Evolutionary conservation across 2,888 invertebrate genomes (phyloP).

Genomic region (Notodonta dromedarius): DNA sequence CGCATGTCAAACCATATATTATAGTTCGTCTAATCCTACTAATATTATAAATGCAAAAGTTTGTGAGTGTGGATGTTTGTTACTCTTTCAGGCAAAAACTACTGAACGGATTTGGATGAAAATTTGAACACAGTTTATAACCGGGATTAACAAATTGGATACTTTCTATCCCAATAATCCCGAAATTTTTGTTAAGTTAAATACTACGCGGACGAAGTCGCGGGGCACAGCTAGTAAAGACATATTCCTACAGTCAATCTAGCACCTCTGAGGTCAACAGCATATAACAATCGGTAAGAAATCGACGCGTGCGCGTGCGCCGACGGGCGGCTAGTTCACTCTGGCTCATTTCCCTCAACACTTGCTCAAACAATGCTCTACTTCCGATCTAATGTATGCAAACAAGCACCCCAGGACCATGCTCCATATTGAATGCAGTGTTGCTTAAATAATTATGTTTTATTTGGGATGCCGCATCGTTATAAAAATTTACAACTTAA

Average conservation of each 20-base stretch:
- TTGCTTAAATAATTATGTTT: slow-evolving; percentile 28
- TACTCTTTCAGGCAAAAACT: no score
- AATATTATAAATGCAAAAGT: no score
- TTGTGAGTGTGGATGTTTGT: no score
- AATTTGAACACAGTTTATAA: no score
- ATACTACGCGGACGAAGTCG: no score
- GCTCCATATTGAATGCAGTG: slow-evolving; percentile 33
- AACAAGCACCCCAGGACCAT: slow-evolving; percentile 42
- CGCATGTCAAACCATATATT: slow-evolving; percentile 7
- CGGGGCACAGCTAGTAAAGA: no score
- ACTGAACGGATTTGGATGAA: no score
- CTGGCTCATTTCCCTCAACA: slow-evolving; percentile 68
- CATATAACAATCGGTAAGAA: slow-evolving; percentile 50
- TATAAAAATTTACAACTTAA: neutral
- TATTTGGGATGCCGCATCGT: slow-evolving; percentile 5
- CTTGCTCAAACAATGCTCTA: slow-evolving; percentile 71
- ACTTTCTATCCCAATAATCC: no score
- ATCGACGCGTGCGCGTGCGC: slow-evolving; percentile 26
- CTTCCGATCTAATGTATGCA: slow-evolving; percentile 59
- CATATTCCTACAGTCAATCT: slow-evolving; percentile 27
- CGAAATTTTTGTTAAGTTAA: no score
- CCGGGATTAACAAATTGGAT: no score
- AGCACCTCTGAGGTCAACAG: slow-evolving; percentile 47
- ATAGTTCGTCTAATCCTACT: slow-evolving; percentile 28
- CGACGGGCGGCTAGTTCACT: slow-evolving; percentile 29